A percentile compares a stretch with the other conserved stretches of the same genome.
Conservation (phyloP, 2,888 invertebrate species). For the Pyrochroa serraticornis region DNA sequence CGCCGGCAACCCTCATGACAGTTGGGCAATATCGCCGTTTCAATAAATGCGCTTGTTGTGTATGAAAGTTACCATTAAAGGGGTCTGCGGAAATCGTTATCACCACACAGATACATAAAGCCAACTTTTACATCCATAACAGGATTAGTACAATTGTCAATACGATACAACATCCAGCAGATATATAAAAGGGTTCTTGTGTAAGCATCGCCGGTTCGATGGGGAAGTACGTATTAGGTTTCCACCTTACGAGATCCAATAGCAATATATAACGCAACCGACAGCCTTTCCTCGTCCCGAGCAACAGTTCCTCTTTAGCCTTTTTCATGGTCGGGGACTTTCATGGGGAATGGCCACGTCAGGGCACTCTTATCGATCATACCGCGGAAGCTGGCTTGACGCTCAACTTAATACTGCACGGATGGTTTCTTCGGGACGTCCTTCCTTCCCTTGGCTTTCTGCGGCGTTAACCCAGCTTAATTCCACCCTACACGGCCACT, state of each 20-base stretch:
- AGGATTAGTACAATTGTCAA: slow-evolving; percentile 29
- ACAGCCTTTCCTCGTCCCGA: slow-evolving; percentile 8
- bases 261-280: slow-evolving; percentile 55
- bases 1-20: too few relatives aligned
- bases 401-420: slow-evolving; percentile 20
- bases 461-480: not conserved
- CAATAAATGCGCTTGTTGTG: slow-evolving; percentile 9
- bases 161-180: slow-evolving; percentile 29
- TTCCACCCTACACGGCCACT: too few relatives aligned
- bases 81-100: slow-evolving; percentile 3
- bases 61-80: slow-evolving; percentile 13
- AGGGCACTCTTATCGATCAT: slow-evolving; percentile 33
- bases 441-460: not conserved
- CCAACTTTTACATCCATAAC: slow-evolving; percentile 18
- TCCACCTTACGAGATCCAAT: slow-evolving; percentile 50
- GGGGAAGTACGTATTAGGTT: slow-evolving; percentile 42
- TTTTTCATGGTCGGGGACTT: slow-evolving; percentile 41
- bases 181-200: slow-evolving; percentile 32
- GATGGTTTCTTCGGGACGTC: slow-evolving; percentile 14
- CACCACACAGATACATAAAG: slow-evolving; percentile 5
- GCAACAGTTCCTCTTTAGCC: slow-evolving; percentile 28
- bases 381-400: slow-evolving; percentile 39
- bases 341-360: slow-evolving; percentile 32
- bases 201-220: slow-evolving; percentile 29
- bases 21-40: slow-evolving; percentile 1